A percentile compares a stretch with the other conserved stretches of the same genome.
Conservation (phyloP, 2,113 vertebrate genomes). For the Prionailurus viverrinus region DNA sequence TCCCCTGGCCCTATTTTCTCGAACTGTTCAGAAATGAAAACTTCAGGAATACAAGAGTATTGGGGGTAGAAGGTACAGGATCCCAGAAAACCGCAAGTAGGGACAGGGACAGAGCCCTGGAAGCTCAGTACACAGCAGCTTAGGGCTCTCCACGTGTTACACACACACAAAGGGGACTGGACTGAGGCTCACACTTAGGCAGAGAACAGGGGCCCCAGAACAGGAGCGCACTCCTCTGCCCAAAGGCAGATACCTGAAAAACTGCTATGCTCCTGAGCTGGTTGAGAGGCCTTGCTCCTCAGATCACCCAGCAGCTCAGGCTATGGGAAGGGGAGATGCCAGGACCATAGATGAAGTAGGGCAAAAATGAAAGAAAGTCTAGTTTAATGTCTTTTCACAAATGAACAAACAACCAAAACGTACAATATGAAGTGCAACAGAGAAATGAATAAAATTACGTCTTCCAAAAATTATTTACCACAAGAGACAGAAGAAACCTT, state of each 20-base stretch:
- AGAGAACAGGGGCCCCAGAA: neutral
- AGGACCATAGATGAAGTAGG: neutral
- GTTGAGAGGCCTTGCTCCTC: neutral
- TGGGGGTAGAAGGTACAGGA: neutral
- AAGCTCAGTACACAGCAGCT: neutral
- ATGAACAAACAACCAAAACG: neutral
- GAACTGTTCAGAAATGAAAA: slow-evolving; percentile 3
- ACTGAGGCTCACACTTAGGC: neutral
- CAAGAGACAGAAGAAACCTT: slow-evolving; percentile 44
- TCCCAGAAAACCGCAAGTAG: neutral
- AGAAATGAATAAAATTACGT: neutral
- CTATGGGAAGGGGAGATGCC: rapidly evolving
- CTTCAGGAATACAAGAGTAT: neutral
- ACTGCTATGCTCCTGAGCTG: neutral
- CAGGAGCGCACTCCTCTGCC: neutral
- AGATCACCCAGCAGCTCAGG: neutral
- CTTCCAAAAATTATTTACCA: slow-evolving; percentile 59
- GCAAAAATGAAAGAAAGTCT: slow-evolving; percentile 1
- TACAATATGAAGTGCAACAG: neutral
- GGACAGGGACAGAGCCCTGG: neutral
- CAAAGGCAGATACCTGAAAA: neutral
- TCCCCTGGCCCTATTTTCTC: neutral
- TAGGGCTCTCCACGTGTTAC: neutral
- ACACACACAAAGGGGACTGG: neutral
- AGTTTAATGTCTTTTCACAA: slow-evolving; percentile 56